Conservation (phyloP, 2,797 vertebrate species). For the Trematomus bernacchii region DNA sequence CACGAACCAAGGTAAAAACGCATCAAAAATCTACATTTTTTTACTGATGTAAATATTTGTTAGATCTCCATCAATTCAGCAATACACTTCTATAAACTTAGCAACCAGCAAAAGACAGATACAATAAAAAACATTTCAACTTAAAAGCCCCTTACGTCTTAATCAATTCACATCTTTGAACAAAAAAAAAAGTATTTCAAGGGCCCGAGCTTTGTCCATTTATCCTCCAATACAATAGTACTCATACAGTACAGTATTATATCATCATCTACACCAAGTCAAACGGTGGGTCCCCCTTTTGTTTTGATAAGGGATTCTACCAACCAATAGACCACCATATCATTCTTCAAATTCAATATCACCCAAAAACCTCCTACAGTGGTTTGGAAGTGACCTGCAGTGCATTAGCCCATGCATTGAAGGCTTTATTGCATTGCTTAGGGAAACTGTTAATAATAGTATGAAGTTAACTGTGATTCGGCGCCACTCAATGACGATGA, state of each 20-base stretch:
- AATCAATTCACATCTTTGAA: not conserved
- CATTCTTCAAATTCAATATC: not conserved
- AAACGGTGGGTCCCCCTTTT: not conserved
- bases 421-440: too few relatives aligned
- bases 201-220: not conserved
- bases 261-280: not conserved
- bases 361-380: too few relatives aligned
- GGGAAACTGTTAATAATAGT: not conserved
- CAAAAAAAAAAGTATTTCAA: not conserved
- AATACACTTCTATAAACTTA: not conserved
- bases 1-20: constrained; percentile 94
- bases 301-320: not conserved
- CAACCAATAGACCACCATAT: not conserved
- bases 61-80: not conserved
- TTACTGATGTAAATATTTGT: not conserved
- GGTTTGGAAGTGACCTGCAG: too few relatives aligned
- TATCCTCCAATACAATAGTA: not conserved
- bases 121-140: not conserved
- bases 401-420: too few relatives aligned
- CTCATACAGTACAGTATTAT: not conserved
- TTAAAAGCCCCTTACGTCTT: too few relatives aligned
- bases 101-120: not conserved
- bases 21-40: not conserved
- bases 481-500: too few relatives aligned
- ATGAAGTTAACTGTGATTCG: not conserved